Evolutionary conservation across 2,113 vertebrate species (phyloP), one percentile per base, ranked within the genome.

Genomic region (Amphilophus citrinellus): DNA sequence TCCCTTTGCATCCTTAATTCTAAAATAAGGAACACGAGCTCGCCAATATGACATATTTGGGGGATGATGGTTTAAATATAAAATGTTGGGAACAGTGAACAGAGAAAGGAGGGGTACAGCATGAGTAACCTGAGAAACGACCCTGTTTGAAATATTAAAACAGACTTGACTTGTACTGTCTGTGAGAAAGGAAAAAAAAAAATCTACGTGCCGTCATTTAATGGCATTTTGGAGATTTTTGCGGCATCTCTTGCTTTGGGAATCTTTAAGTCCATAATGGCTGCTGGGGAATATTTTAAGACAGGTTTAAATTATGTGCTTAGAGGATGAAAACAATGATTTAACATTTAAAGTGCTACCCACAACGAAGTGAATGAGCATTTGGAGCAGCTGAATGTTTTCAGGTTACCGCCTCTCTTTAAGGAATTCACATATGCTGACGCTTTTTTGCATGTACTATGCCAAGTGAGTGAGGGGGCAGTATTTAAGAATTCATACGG

Each of bases 11-110:
- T 88, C 83, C 90, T 89, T 93, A 92, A 93, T 90, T 94, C 84
- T 93, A 89, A 94, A 95, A 93, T 90, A 95, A 93, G 93, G 82
- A 93, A 89, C 89, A 87, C 86, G 73, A 91, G 92, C 87, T 85
- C 57, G 81, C 87, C 83, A 92, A 91, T 81, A 73, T 78, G 82
- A 88, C 81, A 86, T 88, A 93, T 93, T 86, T 77, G 87, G 78
- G 56, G 66, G 61, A 76, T 62, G 80, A 85, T 62, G 80, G 80
- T 84, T 87, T 89, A 87, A 93, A 90, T 92, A 86, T 92, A 84
- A 89, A 20, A 42, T 24, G 32, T 62, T 32, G 57, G 24, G 84
- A 60, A 56, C 56, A 20, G 63, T 22, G 58, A 83, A 7, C 8
- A 3, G n/a, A 76, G 79, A 37, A 39, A 76, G 82, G 57, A 37